Evolutionary conservation across 1,140 invertebrate species (phyloP).

Genomic region (Drosophila leontia): DNA sequence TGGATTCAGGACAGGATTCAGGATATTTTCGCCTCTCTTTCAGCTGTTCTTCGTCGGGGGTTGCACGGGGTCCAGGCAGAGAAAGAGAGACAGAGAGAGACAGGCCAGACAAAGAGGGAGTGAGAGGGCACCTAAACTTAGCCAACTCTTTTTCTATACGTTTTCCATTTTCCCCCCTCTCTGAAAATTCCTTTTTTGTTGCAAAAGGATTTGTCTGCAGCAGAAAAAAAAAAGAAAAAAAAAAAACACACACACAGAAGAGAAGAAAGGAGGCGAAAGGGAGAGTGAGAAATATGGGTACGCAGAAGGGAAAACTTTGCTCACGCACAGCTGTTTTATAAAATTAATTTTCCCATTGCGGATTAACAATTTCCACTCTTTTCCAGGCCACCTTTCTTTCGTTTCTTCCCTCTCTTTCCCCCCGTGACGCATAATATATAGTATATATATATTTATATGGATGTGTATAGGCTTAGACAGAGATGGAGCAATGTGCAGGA

Average conservation of each 20-base stretch:
- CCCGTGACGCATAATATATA: neutral
- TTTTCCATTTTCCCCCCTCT: conserved; percentile 45
- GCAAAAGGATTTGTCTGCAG: conserved; percentile 45
- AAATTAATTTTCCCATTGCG: conserved; percentile 84
- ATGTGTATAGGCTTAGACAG: conserved; percentile 19
- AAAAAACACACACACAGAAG: neutral
- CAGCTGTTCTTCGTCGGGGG: conserved; percentile 69
- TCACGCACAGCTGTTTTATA: conserved; percentile 79
- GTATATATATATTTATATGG: neutral
- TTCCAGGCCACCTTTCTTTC: conserved; percentile 28
- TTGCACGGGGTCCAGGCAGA: conserved; percentile 16
- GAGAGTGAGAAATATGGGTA: conserved; percentile 3
- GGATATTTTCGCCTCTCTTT: conserved; percentile 40
- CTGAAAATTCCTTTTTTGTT: conserved; percentile 31
- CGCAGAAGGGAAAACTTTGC: conserved; percentile 38
- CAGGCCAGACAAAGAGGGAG: conserved; percentile 18
- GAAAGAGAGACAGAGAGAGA: neutral
- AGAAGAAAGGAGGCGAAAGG: conserved; percentile 1
- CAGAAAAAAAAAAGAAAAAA: conserved; percentile 1
- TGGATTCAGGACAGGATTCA: conserved; percentile 16
- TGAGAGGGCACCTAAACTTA: conserved; percentile 55
- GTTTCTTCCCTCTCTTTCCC: neutral
- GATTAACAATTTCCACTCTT: conserved; percentile 79
- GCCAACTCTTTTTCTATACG: conserved; percentile 51
- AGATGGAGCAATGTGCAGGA: conserved; percentile 17